Percentiles rank a stretch among this genome's conserved stretches.
These are phyloP conservation scores for Pelecanus crispus DNA, from an alignment of 2,113 vertebrate species.

Conservation along the genomic window DNA sequence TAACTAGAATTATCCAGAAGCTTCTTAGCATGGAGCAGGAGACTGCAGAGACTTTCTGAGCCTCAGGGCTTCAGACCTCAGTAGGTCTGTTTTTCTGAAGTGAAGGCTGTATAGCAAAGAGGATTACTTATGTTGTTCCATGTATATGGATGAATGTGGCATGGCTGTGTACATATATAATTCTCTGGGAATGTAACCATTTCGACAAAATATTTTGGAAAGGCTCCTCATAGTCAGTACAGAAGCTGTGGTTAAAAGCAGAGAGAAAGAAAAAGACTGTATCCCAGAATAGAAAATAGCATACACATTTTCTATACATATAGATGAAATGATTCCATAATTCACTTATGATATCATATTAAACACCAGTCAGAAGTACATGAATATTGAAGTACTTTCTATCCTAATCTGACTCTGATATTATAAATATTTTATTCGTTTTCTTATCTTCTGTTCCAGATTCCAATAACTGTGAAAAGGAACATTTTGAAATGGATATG, in stretches of 20 bases:
- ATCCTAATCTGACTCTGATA: slow-evolving; percentile 3
- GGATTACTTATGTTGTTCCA: background rate
- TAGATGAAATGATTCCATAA: slow-evolving; percentile 33
- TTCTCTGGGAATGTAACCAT: background rate
- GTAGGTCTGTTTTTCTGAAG: background rate
- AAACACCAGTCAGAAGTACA: slow-evolving; percentile 33
- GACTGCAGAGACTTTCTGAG: background rate
- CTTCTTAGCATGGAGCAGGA: background rate
- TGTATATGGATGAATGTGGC: background rate
- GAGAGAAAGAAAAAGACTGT: slow-evolving; percentile 1
- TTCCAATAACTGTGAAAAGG: slow-evolving; percentile 63
- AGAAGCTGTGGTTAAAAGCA: background rate
- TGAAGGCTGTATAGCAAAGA: background rate
- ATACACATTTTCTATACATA: background rate
- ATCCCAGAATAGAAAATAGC: slow-evolving; percentile 29
- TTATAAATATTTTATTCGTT: slow-evolving; percentile 52
- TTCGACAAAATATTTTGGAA: background rate
- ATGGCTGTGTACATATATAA: background rate
- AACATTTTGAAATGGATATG: slow-evolving; percentile 53
- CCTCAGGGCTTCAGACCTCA: background rate
- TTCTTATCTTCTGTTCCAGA: slow-evolving; percentile 70
- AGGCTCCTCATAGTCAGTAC: background rate
- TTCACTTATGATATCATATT: slow-evolving; percentile 26
- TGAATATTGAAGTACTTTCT: slow-evolving; percentile 45
- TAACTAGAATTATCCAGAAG: background rate